These are phyloP conservation scores for Lepilemur ruficaudatus DNA, from an alignment of 2,797 vertebrate species.

Conservation along the genomic window DNA sequence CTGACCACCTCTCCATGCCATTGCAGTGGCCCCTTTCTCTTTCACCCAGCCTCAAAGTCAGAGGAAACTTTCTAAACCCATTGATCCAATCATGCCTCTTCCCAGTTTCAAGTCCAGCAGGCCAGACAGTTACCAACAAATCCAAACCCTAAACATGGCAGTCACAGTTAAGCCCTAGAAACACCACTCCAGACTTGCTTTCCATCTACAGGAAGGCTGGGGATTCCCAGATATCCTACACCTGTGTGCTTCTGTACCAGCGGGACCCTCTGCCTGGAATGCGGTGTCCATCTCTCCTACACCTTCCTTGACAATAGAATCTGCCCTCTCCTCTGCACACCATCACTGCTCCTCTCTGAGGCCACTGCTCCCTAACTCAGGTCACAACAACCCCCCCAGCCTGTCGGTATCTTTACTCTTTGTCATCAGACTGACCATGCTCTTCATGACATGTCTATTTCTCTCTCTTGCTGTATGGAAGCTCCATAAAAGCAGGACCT, in stretches of 20 bases:
- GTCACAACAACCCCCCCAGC: background rate
- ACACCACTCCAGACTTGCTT: background rate
- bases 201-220: background rate
- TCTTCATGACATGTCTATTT: background rate
- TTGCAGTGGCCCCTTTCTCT: background rate
- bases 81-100: background rate
- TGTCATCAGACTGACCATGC: background rate
- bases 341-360: background rate
- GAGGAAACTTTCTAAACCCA: background rate
- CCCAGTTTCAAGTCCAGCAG: background rate
- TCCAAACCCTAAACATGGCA: background rate
- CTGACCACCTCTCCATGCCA: background rate
- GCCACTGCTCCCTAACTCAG: background rate
- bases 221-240: background rate
- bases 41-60: background rate
- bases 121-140: background rate
- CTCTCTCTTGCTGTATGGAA: background rate
- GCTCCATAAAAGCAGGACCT: background rate
- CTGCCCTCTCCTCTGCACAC: background rate
- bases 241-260: background rate
- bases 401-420: too few relatives aligned
- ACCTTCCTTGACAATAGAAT: background rate
- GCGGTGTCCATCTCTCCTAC: background rate
- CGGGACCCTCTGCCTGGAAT: background rate
- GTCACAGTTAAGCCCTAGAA: background rate